phyloP scores from a whole-genome alignment of 2,113 vertebrate species.

The Upupa epops region DNA sequence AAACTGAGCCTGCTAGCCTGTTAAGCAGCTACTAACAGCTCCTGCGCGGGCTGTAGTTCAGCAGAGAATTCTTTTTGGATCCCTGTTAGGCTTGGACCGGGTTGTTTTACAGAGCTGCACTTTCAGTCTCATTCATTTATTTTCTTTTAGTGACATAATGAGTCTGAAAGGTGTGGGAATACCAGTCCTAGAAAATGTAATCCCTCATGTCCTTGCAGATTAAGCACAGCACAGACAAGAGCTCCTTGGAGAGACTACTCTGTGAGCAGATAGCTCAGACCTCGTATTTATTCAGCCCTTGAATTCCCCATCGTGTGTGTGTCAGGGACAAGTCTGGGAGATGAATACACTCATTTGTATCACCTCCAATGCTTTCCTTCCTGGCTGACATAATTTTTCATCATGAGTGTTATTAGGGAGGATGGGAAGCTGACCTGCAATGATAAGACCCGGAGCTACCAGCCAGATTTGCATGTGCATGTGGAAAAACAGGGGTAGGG shows the following conservation, averaged over 20 bases:
- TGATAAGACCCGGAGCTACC: neutral
- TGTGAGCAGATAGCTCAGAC: neutral
- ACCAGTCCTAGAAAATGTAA: neutral
- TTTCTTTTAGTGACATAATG: neutral
- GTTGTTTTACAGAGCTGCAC: neutral
- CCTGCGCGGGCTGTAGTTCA: neutral
- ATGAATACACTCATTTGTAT: neutral
- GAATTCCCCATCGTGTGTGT: neutral
- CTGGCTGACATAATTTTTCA: neutral
- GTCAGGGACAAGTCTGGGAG: neutral
- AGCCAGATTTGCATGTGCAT: neutral
- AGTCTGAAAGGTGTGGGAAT: neutral
- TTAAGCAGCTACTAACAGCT: neutral
- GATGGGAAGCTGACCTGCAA: neutral
- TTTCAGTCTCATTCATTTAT: neutral
- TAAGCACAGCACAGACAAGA: neutral
- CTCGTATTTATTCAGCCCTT: neutral
- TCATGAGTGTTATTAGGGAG: rapidly evolving
- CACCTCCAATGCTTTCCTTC: neutral
- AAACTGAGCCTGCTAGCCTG: neutral
- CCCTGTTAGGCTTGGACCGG: neutral
- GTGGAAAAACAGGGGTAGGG: neutral
- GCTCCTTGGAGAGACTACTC: neutral
- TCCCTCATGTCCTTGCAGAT: neutral
- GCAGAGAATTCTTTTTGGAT: neutral